Conservation (phyloP, 2,888 invertebrate genomes). For the Ophion costatus region DNA sequence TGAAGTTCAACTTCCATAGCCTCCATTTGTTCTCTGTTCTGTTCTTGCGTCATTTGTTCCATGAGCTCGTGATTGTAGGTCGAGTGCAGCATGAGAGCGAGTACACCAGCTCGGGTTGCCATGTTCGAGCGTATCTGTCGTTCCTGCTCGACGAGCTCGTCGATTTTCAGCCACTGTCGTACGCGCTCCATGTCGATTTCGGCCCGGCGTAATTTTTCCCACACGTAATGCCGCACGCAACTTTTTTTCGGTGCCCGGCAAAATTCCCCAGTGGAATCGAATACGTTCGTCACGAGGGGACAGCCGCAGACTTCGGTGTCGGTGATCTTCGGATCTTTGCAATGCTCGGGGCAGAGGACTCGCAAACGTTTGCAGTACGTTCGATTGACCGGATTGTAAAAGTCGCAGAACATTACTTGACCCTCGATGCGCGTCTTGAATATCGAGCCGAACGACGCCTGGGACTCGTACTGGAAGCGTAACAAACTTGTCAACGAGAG, state of each 20-base stretch:
- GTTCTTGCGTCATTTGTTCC: conserved; percentile 88
- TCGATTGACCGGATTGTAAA: conserved; percentile 93
- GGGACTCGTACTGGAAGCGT: conserved; percentile 92
- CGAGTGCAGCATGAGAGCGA: conserved; percentile 98
- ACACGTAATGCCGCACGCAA: conserved; percentile 96
- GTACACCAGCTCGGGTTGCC: conserved; percentile 93
- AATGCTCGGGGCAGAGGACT: conserved; percentile 98
- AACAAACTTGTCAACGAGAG: conserved; percentile 21
- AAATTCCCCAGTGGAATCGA: conserved; percentile 93
- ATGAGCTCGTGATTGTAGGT: conserved; percentile 97
- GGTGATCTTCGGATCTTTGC: conserved; percentile 95
- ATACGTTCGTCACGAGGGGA: conserved; percentile 93
- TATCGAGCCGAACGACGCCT: conserved; percentile 97
- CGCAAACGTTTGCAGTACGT: conserved; percentile 98
- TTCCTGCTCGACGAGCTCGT: conserved; percentile 97
- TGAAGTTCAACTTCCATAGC: conserved; percentile 84
- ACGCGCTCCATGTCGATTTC: conserved; percentile 98
- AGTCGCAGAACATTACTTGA: conserved; percentile 99
- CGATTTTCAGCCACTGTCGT: conserved; percentile 95
- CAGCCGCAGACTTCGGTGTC: conserved; percentile 97
- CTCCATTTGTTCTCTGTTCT: conserved; percentile 84
- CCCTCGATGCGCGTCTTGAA: conserved; percentile 97
- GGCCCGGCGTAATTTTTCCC: conserved; percentile 97
- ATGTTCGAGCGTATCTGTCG: conserved; percentile 91
- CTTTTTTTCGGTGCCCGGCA: conserved; percentile 95